Conservation (phyloP, 64 coral and sea anemone genomes). For the Montipora foliosa region DNA sequence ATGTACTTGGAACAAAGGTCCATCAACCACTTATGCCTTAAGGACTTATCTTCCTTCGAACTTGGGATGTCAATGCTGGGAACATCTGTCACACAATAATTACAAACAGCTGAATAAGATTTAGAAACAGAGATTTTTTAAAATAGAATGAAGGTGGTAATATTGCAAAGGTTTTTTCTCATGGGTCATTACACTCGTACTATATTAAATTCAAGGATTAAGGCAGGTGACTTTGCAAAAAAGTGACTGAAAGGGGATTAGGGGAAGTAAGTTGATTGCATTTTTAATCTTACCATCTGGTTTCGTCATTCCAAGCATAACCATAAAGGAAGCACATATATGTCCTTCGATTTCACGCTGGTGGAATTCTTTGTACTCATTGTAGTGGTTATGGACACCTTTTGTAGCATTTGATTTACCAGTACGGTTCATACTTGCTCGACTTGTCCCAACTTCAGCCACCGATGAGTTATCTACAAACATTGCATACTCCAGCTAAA, state of each 20-base stretch:
- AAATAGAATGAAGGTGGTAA: too few relatives aligned
- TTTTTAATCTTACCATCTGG: constrained; percentile 23
- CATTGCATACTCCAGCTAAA: constrained; percentile 40
- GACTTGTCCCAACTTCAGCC: too few relatives aligned
- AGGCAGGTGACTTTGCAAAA: not conserved
- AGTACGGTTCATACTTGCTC: too few relatives aligned
- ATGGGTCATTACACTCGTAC: not conserved
- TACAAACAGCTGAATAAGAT: too few relatives aligned
- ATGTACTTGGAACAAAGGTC: constrained; percentile 41
- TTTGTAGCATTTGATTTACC: constrained; percentile 47
- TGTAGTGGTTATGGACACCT: constrained; percentile 55
- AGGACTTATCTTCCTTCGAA: too few relatives aligned
- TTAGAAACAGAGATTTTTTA: too few relatives aligned
- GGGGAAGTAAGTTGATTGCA: not conserved
- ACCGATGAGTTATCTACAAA: constrained; percentile 59
- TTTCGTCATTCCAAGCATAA: constrained; percentile 37
- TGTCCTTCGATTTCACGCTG: constrained; percentile 2
- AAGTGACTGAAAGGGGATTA: not conserved
- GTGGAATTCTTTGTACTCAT: not conserved
- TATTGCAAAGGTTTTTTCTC: not conserved
- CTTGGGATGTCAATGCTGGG: too few relatives aligned
- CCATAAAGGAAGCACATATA: constrained; percentile 65
- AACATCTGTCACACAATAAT: too few relatives aligned
- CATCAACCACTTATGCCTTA: too few relatives aligned
- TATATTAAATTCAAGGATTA: constrained; percentile 6